Evolutionary conservation across 2,888 invertebrate species (phyloP), one percentile per base, ranked within the genome.

Genomic region (Dendrolimus houi): DNA sequence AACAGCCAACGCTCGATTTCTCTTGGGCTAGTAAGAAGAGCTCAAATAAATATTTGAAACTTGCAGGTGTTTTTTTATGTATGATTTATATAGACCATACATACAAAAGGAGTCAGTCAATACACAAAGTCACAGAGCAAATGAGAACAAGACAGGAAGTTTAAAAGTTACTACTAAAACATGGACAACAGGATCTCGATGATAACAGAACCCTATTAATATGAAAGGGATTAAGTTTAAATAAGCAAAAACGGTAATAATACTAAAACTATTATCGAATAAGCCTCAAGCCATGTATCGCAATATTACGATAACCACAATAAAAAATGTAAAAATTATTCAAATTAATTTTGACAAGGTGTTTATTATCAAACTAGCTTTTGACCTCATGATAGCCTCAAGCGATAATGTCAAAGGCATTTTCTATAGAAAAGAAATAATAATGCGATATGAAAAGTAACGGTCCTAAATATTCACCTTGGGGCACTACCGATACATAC

Each of bases 401-500:
- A 56, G 62, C 62, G 74, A 75, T 75, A 71, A 57, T 69, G 70
- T 72, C 70, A 66, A 67, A 71, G 57, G 60, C 60, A 66, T 10
- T 70, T 72, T 71, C 66, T 68, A 58, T 62, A 64, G 60, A 69
- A 71, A 62, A 62, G 63, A 68, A 67, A 67, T 65, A 64, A 60
- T 67, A 59, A 57, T 56, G 58, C 52, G 29, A 29, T 29, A 54
- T 64, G 65, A 68, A 65, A 69, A 67, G 55, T 66, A 67, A 69
- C 63, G 70, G 72, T 61, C 64, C 61, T 29, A 62, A 58, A 57
- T 58, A 57, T 9, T 47, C 12, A 47, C 47, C 47, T 47, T 47
- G 47, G 54, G 54, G 59, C 57, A 62, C 62, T 64, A 29, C 29
- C 29, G 29, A 29, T 29, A 29, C 29, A 29, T 29, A 29, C 29